Percentiles rank a stretch among this genome's conserved stretches.
Conservation (phyloP, 2,888 invertebrate genomes). For the Sthenelais limicola region DNA sequence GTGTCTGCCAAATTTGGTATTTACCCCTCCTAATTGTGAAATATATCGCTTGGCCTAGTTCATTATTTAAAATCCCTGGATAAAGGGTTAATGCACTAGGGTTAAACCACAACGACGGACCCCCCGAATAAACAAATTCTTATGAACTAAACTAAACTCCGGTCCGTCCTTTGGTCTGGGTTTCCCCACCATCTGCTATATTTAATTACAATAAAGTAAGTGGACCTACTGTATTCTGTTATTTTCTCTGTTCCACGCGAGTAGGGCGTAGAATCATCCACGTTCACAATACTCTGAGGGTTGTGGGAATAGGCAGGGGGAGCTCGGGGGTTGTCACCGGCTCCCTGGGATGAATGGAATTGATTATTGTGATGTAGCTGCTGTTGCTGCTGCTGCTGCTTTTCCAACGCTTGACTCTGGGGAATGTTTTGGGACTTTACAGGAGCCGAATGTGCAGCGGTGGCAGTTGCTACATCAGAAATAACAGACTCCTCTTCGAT, state of each 20-base stretch:
- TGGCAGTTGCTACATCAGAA: not conserved
- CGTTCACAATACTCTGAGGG: constrained; percentile 44
- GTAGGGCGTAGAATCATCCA: constrained; percentile 48
- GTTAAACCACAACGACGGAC: too few relatives aligned
- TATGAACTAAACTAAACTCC: too few relatives aligned
- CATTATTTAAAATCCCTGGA: too few relatives aligned
- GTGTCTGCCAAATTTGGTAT: too few relatives aligned
- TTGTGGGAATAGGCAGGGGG: not conserved
- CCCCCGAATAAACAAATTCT: too few relatives aligned
- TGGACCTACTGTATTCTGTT: constrained; percentile 31
- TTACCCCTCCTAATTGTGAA: too few relatives aligned
- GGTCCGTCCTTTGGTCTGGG: too few relatives aligned
- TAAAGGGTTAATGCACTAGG: too few relatives aligned
- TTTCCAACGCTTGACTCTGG: not conserved
- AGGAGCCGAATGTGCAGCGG: not conserved
- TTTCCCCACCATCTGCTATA: too few relatives aligned
- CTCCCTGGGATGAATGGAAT: not conserved
- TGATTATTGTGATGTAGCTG: not conserved
- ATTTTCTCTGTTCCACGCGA: constrained; percentile 38
- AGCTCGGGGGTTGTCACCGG: not conserved
- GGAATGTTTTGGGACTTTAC: not conserved
- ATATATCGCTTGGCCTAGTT: too few relatives aligned
- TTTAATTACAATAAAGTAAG: too few relatives aligned
- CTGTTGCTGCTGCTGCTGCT: not conserved
- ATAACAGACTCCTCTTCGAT: constrained; percentile 13